Base-by-base conservation (phyloP, 1,140 invertebrate genomes). In the Neotoxoptera formosana region DNA sequence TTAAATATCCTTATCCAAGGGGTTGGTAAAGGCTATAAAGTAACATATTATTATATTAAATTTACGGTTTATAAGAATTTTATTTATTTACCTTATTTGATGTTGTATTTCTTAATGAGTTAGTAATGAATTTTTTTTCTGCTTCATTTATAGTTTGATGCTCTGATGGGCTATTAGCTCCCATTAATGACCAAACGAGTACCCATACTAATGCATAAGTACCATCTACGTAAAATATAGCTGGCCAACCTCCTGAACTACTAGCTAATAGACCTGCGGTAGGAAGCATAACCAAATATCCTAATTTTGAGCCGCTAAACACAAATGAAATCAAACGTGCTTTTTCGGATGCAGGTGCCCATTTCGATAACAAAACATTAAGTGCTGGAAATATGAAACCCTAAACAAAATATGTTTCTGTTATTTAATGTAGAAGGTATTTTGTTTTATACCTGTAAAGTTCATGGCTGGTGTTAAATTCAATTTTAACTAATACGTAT, bases 371-470 rank as follows among this genome's bases (percentile, higher is more conserved):
- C 9, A 98, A 96, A 25, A 97, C 97, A 95, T 98, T 97, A 84
- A 98, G 98, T 93, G 97, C 97, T 17, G 98, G 98, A 95, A 98
- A 98, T 2, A 97, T 98, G 2, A 98, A 98, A 81, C 98, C 98
- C 94, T 94, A 89, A 23, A 94, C 6, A 86, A n/a, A 36, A 53
- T 53, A 53, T 41, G 21, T 41, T 83, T 36, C 7, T 23, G 21
- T 84, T 41, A 23, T 84, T 84, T 84, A 84, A 84, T 67, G 2
- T 14, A n/a, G 60, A 67, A 67, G 60, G 11, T 67, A 67, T 67
- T 67, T 14, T 14, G 4, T 67, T 67, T 14, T 67, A 30, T n/a
- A n/a, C 30, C 11, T 67, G 4, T 11, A 14, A n/a, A n/a, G 30
- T n/a, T 14, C 11, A n/a, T 53, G 14, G 41, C 41, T 41, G 60